These are phyloP conservation scores for Carcina quercana DNA, from an alignment of 2,888 invertebrate genomes.

Conservation along the genomic window DNA sequence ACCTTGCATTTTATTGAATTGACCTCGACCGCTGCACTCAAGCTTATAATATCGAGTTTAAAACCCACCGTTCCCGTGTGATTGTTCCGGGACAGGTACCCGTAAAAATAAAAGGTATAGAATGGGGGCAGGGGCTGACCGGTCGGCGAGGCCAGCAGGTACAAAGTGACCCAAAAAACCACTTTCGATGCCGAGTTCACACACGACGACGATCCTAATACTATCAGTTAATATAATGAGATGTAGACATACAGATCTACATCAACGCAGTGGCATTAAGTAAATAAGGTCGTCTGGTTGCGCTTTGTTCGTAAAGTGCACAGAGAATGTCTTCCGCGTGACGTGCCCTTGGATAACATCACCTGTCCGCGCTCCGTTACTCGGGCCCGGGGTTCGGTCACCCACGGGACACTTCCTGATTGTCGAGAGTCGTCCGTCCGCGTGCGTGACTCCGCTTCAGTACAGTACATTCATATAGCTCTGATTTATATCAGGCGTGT, in stretches of 20 bases:
- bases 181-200: conserved; percentile 43
- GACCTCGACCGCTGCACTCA: conserved; percentile 21
- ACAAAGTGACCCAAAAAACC: conserved; percentile 47
- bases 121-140: conserved; percentile 46
- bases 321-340: conserved; percentile 69
- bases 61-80: conserved; percentile 51
- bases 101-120: conserved; percentile 38
- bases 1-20: conserved; percentile 18
- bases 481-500: background rate
- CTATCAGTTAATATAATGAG: too few species aligned
- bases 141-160: conserved; percentile 49
- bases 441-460: conserved; percentile 25
- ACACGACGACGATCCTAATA: too few species aligned
- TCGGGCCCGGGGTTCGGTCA: conserved; percentile 26
- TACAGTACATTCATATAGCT: background rate
- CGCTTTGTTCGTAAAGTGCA: conserved; percentile 40
- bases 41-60: conserved; percentile 11
- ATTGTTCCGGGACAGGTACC: conserved; percentile 55
- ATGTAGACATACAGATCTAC: too few species aligned
- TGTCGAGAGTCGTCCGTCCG: conserved; percentile 27
- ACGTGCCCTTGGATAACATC: conserved; percentile 47
- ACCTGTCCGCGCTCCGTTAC: too few species aligned
- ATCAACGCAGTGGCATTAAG: conserved; percentile 26
- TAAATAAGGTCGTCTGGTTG: conserved; percentile 54
- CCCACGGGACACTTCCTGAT: conserved; percentile 39